phyloP scores from a whole-genome alignment of 2,113 vertebrate species.

The Tragulus kanchil region DNA sequence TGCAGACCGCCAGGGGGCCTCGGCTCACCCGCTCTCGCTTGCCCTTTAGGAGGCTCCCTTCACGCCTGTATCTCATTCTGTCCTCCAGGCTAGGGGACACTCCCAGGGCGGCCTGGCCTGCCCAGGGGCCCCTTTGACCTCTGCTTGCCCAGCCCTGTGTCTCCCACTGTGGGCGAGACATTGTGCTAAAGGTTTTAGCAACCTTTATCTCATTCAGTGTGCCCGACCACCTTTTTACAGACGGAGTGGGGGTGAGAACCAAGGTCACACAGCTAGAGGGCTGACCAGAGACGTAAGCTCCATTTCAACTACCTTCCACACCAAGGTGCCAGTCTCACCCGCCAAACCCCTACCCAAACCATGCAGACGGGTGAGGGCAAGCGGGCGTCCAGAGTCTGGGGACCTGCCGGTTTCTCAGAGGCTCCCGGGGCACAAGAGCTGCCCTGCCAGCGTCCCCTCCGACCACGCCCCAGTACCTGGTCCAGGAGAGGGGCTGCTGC shows the following conservation, averaged over 20 bases:
- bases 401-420: not conserved
- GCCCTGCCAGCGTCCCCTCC: not conserved
- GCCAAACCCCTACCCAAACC: not conserved
- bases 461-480: conserved; percentile 77
- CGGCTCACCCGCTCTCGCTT: not conserved
- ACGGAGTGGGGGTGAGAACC: not conserved
- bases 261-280: not conserved
- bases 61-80: not conserved
- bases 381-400: not conserved
- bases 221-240: not conserved
- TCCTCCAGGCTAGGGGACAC: not conserved
- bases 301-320: not conserved
- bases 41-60: not conserved
- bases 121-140: not conserved
- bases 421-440: not conserved
- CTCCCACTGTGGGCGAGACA: not conserved
- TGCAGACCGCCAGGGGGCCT: not conserved
- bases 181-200: not conserved
- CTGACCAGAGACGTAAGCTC: not conserved
- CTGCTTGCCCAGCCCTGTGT: not conserved
- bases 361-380: not conserved
- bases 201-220: not conserved
- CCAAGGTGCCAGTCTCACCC: not conserved
- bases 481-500: conserved; percentile 82
- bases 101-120: not conserved